Evolutionary conservation across 2,113 vertebrate genomes (phyloP).

Genomic region (Potamarius usumacintae): DNA sequence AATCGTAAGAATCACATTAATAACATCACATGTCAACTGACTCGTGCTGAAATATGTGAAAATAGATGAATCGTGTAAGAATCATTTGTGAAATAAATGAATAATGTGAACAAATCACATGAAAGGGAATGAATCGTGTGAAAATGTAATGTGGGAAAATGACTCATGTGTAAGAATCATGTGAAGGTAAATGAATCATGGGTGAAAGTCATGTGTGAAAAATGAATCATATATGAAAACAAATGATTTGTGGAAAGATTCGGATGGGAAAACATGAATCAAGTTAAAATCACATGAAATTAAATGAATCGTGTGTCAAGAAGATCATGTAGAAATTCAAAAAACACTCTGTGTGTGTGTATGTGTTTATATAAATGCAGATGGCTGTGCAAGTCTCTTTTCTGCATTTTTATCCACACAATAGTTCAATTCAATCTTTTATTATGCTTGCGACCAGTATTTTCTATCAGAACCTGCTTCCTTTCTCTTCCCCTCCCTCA

Average conservation of each 20-base stretch:
- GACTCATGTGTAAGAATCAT: not conserved
- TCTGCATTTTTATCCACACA: conserved; percentile 41
- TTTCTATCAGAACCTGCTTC: conserved; percentile 58
- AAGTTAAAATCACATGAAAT: not conserved
- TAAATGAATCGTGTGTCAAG: not conserved
- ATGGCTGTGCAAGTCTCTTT: conserved; percentile 28
- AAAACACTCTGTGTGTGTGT: conserved; percentile 8
- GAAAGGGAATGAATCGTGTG: not conserved
- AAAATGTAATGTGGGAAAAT: not conserved
- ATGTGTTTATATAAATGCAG: conserved; percentile 1
- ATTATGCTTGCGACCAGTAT: conserved; percentile 58
- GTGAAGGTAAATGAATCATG: not conserved
- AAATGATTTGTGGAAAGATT: not conserved
- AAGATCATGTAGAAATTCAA: not conserved
- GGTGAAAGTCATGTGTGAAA: not conserved
- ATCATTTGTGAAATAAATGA: not conserved
- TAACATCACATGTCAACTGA: not conserved
- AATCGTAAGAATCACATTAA: not conserved
- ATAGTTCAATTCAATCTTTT: conserved; percentile 57
- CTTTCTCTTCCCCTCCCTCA: conserved; percentile 47
- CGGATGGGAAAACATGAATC: not conserved
- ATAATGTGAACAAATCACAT: not conserved
- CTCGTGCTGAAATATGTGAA: not conserved
- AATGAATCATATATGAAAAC: not conserved
- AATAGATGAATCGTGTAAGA: not conserved